Evolutionary conservation across 2,113 vertebrate genomes (phyloP).

Genomic region (Megaptera novaeangliae): DNA sequence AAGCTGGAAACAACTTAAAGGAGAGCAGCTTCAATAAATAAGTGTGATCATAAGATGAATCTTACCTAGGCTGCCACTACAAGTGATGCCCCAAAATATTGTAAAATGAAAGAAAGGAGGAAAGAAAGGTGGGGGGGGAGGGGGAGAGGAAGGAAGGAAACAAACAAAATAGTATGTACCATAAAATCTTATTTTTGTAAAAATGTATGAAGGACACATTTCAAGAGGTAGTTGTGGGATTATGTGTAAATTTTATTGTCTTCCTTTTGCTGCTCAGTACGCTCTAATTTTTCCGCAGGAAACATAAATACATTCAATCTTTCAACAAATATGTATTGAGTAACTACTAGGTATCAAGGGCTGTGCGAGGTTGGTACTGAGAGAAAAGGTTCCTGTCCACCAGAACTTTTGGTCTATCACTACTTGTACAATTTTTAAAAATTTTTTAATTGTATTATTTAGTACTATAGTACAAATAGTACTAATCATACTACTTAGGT

Average conservation of each 20-base stretch:
- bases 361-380: not conserved
- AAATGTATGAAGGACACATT: not conserved
- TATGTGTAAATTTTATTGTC: not conserved
- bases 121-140: rapidly evolving
- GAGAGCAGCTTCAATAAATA: not conserved
- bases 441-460: not conserved
- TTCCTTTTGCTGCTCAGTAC: not conserved
- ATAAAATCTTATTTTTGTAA: not conserved
- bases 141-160: not conserved
- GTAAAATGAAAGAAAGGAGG: not conserved
- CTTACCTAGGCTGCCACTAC: not conserved
- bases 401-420: not conserved
- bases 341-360: not conserved
- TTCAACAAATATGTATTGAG: not conserved
- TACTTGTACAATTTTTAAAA: not conserved
- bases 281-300: not conserved
- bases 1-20: not conserved
- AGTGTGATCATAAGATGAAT: not conserved
- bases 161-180: not conserved
- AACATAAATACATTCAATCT: not conserved
- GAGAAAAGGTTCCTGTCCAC: not conserved
- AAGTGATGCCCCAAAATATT: not conserved
- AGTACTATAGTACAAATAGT: not conserved
- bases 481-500: not conserved
- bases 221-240: not conserved